A percentile compares a stretch with the other conserved stretches of the same genome.
These are phyloP conservation scores for Aulostomus chinensis DNA, from an alignment of 2,797 vertebrate genomes.

Conservation along the genomic window DNA sequence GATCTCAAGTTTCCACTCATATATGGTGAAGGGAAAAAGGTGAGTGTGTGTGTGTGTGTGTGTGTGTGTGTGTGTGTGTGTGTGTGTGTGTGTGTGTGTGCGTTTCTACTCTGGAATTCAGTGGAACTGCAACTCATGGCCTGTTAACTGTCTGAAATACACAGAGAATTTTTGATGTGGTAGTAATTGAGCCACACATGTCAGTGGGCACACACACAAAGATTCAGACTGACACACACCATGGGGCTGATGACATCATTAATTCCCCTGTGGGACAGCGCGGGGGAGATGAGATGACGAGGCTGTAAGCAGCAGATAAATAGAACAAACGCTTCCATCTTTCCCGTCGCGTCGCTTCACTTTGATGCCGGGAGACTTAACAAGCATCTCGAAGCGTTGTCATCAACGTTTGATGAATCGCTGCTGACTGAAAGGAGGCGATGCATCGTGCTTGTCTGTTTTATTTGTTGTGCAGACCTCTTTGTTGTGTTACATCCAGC, in stretches of 20 bases:
- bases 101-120: constrained; percentile 24
- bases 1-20: constrained; percentile 98
- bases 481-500: too few species aligned
- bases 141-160: too few species aligned
- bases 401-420: too few species aligned
- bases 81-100: not conserved
- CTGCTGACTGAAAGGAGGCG: too few species aligned
- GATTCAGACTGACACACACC: constrained; percentile 29
- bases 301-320: constrained; percentile 29
- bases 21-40: constrained; percentile 99
- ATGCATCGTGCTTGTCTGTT: too few species aligned
- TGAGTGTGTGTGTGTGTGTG: constrained; percentile 54
- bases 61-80: not conserved
- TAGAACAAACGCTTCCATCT: constrained; percentile 9
- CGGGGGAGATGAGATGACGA: constrained; percentile 22
- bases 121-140: too few species aligned
- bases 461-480: too few species aligned
- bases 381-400: too few species aligned
- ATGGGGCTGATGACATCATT: constrained; percentile 37
- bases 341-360: too few species aligned
- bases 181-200: too few species aligned
- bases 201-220: constrained; percentile 4
- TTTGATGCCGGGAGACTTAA: too few species aligned
- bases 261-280: constrained; percentile 36
- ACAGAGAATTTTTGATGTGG: too few species aligned